phyloP scores from a whole-genome alignment of 2,888 invertebrate genomes.

The Odiellus spinosus region DNA sequence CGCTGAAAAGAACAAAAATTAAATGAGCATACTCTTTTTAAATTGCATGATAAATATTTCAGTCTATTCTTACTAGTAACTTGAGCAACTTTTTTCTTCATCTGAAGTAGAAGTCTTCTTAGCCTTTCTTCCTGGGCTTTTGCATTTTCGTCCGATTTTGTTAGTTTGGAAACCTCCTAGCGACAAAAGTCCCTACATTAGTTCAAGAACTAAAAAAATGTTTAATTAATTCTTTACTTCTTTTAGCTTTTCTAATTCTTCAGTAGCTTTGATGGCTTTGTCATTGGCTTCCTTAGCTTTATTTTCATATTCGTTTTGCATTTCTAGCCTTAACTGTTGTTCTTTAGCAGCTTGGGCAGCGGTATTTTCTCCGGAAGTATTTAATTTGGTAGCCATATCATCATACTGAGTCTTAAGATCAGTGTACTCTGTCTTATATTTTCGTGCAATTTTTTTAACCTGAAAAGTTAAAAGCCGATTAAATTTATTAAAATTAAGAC shows the following conservation, averaged over 20 bases:
- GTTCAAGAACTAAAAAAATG: no score
- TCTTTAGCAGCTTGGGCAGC: constrained; percentile 1
- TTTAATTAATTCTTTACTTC: constrained; percentile 8
- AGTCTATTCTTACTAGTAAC: no score
- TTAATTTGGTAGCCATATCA: constrained; percentile 11
- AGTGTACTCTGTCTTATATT: constrained; percentile 72
- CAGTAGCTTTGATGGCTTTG: constrained; percentile 28
- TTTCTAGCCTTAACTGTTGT: background rate
- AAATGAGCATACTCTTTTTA: no score
- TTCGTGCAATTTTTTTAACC: constrained; percentile 69
- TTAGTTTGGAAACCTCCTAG: no score
- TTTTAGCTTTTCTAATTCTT: constrained; percentile 15
- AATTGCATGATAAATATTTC: no score
- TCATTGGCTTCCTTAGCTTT: constrained; percentile 3
- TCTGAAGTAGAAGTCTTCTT: constrained; percentile 28
- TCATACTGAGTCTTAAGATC: constrained; percentile 33
- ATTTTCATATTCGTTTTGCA: background rate
- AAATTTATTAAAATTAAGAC: background rate
- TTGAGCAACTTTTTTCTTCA: constrained; percentile 36
- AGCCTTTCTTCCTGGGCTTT: background rate
- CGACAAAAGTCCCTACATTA: no score
- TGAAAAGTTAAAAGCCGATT: no score
- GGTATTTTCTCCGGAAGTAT: constrained; percentile 3
- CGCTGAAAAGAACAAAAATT: no score
- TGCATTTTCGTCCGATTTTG: background rate